A percentile compares a stretch with the other conserved stretches of the same genome.
Evolutionary conservation across 2,113 vertebrate species (phyloP).

Genomic region (Oreochromis spilurus): DNA sequence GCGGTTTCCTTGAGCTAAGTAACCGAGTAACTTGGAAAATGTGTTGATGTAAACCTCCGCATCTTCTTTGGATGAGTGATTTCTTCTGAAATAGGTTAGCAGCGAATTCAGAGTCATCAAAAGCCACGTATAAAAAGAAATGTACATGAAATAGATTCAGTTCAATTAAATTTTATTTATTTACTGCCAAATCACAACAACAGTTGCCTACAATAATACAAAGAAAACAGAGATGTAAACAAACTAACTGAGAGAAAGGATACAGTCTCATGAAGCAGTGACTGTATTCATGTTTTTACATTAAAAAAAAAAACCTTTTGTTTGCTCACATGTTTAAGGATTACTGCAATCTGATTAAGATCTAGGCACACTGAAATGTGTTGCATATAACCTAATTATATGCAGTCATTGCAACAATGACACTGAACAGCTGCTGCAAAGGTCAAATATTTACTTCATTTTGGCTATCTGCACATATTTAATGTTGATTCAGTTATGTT

Average conservation of each 20-base stretch:
- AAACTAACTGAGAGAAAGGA: background rate
- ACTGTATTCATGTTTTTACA: background rate
- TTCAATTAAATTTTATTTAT: background rate
- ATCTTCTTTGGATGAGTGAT: constrained; percentile 22
- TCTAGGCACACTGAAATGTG: background rate
- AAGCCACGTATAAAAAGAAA: background rate
- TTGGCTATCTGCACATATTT: background rate
- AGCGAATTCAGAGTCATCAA: background rate
- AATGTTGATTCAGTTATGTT: background rate
- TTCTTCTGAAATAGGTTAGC: constrained; percentile 27
- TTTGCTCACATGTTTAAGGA: background rate
- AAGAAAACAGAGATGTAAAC: background rate
- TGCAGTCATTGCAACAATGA: background rate
- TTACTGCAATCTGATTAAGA: constrained; percentile 2
- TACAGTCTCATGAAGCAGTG: background rate
- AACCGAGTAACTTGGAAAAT: constrained; percentile 22
- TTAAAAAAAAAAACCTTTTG: background rate
- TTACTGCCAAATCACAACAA: background rate
- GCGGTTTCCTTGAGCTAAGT: constrained; percentile 67
- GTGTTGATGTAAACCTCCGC: constrained; percentile 15
- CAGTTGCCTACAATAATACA: background rate
- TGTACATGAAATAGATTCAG: background rate
- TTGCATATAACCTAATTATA: background rate
- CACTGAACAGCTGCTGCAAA: background rate
- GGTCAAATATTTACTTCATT: background rate